Evolutionary conservation across 2,797 vertebrate species (phyloP).

Genomic region (Muraenolepis orangiensis): DNA sequence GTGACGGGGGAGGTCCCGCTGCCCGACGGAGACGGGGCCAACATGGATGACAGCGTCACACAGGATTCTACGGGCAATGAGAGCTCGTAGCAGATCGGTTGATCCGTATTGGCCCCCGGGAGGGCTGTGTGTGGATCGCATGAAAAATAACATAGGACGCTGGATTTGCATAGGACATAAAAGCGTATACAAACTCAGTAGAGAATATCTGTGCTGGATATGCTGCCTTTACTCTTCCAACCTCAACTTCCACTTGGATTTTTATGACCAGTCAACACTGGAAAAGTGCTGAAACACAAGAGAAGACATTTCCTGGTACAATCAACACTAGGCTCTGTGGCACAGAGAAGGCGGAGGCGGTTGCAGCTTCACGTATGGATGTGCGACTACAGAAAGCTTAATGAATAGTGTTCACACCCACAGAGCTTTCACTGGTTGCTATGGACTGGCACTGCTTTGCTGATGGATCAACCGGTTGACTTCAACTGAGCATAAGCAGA

Average conservation of each 20-base stretch:
- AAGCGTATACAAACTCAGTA: neutral
- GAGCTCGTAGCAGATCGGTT: conserved; percentile 46
- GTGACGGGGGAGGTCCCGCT: conserved; percentile 82
- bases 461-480: too few relatives aligned
- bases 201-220: conserved; percentile 53
- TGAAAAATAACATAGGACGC: conserved; percentile 4
- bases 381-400: neutral
- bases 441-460: neutral
- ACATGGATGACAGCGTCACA: conserved; percentile 40
- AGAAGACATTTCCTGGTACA: conserved; percentile 42
- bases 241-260: conserved; percentile 16
- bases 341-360: neutral
- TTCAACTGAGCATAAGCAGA: neutral
- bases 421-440: neutral
- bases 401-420: neutral
- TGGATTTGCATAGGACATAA: neutral
- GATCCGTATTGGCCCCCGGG: neutral
- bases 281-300: conserved; percentile 54
- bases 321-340: conserved; percentile 58
- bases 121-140: neutral
- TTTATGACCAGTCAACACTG: conserved; percentile 10
- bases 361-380: neutral
- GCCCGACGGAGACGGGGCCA: conserved; percentile 35
- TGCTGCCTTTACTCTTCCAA: conserved; percentile 37
- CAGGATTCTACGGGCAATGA: conserved; percentile 60